These are phyloP conservation scores for Reticulitermes lucifugus DNA, from an alignment of 2,888 invertebrate species.

Conservation along the genomic window DNA sequence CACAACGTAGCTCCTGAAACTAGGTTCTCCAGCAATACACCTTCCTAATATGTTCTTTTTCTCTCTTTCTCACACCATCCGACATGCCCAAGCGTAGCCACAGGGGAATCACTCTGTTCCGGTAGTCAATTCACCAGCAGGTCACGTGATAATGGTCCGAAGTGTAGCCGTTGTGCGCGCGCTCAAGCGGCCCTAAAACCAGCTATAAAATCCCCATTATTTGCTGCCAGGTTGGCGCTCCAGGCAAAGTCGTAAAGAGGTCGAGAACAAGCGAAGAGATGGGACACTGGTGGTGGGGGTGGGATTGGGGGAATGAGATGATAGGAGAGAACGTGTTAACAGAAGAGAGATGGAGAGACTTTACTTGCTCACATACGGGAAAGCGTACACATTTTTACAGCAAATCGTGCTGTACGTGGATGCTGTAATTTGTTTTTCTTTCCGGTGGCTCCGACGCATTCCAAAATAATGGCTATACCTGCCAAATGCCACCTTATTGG, in stretches of 20 bases:
- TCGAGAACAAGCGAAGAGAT: background rate
- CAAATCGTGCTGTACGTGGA: background rate
- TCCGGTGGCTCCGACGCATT: background rate
- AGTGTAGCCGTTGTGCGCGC: conserved; percentile 4
- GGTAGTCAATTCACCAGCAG: conserved; percentile 32
- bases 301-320: background rate
- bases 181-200: conserved; percentile 36
- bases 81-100: conserved; percentile 6
- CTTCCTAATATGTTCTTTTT: conserved; percentile 28
- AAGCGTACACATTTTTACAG: conserved; percentile 1
- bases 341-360: background rate
- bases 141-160: conserved; percentile 32
- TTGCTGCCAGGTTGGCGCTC: conserved; percentile 31
- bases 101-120: conserved; percentile 18
- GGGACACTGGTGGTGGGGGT: background rate
- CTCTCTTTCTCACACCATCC: background rate
- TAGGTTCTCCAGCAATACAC: conserved; percentile 28
- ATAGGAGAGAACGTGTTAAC: background rate
- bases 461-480: too few relatives aligned
- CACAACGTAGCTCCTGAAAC: conserved; percentile 14
- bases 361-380: background rate
- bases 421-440: background rate
- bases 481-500: background rate
- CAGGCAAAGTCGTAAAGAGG: conserved; percentile 29
- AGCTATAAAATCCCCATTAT: conserved; percentile 38